Percentiles rank a stretch among this genome's conserved stretches.
Evolutionary conservation across 1,140 invertebrate genomes (phyloP).

Genomic region (Anastatus disparis): DNA sequence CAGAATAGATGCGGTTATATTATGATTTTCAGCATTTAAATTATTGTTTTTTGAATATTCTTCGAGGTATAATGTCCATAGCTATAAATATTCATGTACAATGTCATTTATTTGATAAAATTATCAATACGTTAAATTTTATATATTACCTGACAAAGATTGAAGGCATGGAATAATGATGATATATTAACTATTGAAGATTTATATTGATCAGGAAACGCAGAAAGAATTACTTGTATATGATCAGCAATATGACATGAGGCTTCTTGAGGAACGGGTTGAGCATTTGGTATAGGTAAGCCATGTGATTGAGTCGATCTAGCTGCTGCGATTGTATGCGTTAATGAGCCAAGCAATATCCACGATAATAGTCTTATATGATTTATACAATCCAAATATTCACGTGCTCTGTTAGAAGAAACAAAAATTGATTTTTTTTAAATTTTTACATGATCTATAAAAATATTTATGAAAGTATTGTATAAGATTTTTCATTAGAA

Average conservation of each 20-base stretch:
- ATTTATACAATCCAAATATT: conserved; percentile 94
- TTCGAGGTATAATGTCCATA: conserved; percentile 99
- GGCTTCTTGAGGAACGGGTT: conserved; percentile 94
- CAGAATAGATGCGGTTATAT: conserved; percentile 83
- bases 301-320: conserved; percentile 55
- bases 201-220: conserved; percentile 96
- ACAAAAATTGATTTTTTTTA: no score
- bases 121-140: not conserved
- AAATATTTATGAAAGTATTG: no score
- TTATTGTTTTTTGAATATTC: conserved; percentile 78
- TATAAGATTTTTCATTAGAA: no score
- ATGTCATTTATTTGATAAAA: no score
- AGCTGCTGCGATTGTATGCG: conserved; percentile 76
- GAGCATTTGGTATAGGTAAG: conserved; percentile 69
- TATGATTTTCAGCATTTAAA: conserved; percentile 76
- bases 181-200: conserved; percentile 92
- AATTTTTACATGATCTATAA: no score
- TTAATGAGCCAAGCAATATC: conserved; percentile 93
- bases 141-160: conserved; percentile 76
- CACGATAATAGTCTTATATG: conserved; percentile 95
- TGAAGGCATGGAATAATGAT: conserved; percentile 84
- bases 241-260: conserved; percentile 97
- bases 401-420: conserved; percentile 91
- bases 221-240: conserved; percentile 92
- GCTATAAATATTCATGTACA: conserved; percentile 59